Percentiles rank a stretch among this genome's conserved stretches.
phyloP scores from a whole-genome alignment of 2,113 vertebrate genomes.

The Pipra filicauda region DNA sequence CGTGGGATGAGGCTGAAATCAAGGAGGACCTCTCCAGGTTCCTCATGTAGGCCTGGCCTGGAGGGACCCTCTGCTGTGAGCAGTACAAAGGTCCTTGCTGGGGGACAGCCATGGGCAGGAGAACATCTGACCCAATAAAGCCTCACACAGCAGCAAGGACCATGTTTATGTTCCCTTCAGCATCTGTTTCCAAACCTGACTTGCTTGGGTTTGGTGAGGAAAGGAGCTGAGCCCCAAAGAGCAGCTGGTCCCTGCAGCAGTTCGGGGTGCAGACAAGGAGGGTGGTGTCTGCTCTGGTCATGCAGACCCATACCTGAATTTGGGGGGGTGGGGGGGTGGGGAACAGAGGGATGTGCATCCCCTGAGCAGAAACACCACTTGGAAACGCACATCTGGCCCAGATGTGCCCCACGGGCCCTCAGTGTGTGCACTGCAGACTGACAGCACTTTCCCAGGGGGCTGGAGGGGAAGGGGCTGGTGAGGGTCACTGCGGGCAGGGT shows the following conservation, averaged over 20 bases:
- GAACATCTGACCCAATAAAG: constrained; percentile 20
- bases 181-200: not conserved
- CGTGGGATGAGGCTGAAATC: constrained; percentile 98
- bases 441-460: not conserved
- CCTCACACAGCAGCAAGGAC: not conserved
- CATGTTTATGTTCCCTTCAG: not conserved
- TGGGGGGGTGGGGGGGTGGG: too few species aligned
- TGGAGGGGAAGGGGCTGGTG: not conserved
- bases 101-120: not conserved
- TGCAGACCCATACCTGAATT: rapidly evolving
- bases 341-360: not conserved
- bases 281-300: rapidly evolving
- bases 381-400: not conserved
- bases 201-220: not conserved
- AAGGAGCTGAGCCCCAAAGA: not conserved
- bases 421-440: rapidly evolving
- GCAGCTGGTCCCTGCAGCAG: rapidly evolving
- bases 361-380: not conserved
- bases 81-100: not conserved
- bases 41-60: constrained; percentile 58
- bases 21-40: constrained; percentile 90
- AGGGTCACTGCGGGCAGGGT: not conserved
- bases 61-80: not conserved
- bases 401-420: not conserved
- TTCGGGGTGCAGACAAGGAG: rapidly evolving